phyloP scores from a whole-genome alignment of 2,113 vertebrate species.

The Okapia johnstoni region DNA sequence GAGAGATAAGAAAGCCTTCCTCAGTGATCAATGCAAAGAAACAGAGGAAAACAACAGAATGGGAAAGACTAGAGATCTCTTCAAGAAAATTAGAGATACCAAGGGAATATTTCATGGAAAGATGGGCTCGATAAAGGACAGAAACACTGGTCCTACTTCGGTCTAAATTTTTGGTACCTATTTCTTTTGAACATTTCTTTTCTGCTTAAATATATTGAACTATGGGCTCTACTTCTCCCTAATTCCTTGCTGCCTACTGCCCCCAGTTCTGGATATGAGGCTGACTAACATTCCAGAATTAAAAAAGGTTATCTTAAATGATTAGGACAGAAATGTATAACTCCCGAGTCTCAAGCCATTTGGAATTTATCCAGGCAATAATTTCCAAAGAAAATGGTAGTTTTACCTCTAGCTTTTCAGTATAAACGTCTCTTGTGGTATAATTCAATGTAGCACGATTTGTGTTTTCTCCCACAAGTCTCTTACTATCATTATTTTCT shows the following conservation, averaged over 20 bases:
- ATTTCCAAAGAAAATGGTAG: neutral
- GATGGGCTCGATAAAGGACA: no score
- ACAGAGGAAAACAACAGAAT: no score
- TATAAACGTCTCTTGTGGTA: slow-evolving; percentile 84
- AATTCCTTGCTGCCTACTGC: neutral
- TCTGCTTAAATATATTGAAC: neutral
- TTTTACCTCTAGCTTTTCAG: slow-evolving; percentile 90
- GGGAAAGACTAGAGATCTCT: no score
- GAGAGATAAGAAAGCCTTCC: no score
- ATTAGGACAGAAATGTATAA: neutral
- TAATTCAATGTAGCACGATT: slow-evolving; percentile 90
- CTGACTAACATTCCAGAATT: neutral
- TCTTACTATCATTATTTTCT: slow-evolving; percentile 88
- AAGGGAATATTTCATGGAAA: no score
- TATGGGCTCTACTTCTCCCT: neutral
- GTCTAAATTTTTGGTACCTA: neutral
- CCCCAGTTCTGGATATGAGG: neutral
- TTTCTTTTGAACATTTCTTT: neutral
- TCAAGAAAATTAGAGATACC: no score
- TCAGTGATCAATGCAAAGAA: no score
- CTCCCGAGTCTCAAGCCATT: neutral
- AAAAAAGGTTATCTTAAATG: neutral
- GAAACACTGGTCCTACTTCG: neutral
- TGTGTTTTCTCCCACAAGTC: slow-evolving; percentile 86
- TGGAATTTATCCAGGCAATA: neutral